Base-by-base conservation (phyloP, 1,140 invertebrate species). In the Drosophila sulfurigaster region DNA sequence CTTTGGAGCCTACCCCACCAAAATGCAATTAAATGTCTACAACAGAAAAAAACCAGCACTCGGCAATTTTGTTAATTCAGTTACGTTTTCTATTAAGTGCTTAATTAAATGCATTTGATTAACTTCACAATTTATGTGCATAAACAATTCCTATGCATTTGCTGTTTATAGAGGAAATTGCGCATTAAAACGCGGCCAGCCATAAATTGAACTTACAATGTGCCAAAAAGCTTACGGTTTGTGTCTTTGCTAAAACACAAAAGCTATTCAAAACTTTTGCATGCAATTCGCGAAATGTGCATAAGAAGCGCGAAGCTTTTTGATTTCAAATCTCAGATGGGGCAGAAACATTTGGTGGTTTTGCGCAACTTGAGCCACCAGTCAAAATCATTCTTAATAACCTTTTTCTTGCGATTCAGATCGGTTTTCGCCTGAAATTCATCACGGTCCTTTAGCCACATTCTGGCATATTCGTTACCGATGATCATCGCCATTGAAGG, bases 351-450 rank as follows among this genome's bases (percentile, higher is more conserved):
- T 11, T 75, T 89, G 7, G 60, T 48, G 1, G 80, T 78, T 45
- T 65, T 78, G 5, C 72, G 90, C 43, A 82, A 41, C 5, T 76
- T 76, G 0, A 91, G 60, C 90, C 90, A 91, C 73, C 73, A 79
- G 3, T 79, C 73, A 10, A 81, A 91, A 32, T 91, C 90, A 25
- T 91, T 91, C 46, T 79, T 69, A 2, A 91, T 82, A 3, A 45
- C 46, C 63, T 88, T 81, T 0, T 64, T 43, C 25, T 91, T 16
- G 32, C 54, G 0, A 38, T 46, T 32, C 67, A 7, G 28, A 35
- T 66, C 32, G 8, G 41, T 69, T 7, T 68, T 16, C 20, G 43
- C 15, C 1, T 78, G 16, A 46, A 71, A 91, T 1, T 51, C 45
- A 11, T 79, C 64, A 1, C 86, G 80, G 43, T 91, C 89, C 0